Conservation (phyloP, 2,113 vertebrate genomes). For the Pycnonotus jocosus region DNA sequence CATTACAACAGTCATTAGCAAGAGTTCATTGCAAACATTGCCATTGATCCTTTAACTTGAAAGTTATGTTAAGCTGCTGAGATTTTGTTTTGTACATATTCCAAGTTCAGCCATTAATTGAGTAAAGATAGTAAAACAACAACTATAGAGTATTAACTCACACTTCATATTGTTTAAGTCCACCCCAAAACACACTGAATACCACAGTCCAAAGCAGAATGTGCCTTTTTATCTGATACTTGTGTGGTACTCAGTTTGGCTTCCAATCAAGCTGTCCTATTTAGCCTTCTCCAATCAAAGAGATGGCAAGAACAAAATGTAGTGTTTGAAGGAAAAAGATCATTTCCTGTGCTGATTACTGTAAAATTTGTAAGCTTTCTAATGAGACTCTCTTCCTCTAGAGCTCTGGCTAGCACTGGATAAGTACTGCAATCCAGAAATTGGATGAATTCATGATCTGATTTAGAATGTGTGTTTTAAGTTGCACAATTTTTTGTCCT, state of each 20-base stretch:
- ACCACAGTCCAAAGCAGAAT: neutral
- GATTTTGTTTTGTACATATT: neutral
- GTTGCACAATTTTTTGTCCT: neutral
- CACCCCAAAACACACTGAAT: neutral
- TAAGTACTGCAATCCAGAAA: neutral
- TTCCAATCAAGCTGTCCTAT: neutral
- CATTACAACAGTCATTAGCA: neutral
- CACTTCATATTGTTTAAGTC: neutral
- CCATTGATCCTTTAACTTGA: neutral
- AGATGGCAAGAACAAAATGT: neutral
- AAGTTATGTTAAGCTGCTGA: neutral
- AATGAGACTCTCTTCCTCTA: neutral
- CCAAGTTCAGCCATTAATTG: neutral
- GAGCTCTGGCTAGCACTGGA: neutral
- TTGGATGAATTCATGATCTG: neutral
- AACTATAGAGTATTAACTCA: neutral
- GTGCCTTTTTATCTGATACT: neutral
- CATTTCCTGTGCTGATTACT: neutral
- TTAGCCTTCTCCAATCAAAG: neutral
- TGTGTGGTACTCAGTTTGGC: neutral
- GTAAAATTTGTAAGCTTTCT: neutral
- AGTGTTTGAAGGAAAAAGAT: neutral
- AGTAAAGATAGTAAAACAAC: neutral
- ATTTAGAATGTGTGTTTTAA: neutral
- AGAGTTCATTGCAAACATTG: neutral